A percentile compares a stretch with the other conserved stretches of the same genome.
Conservation (phyloP, 2,888 invertebrate genomes). For the Drosophila peninsularis region DNA sequence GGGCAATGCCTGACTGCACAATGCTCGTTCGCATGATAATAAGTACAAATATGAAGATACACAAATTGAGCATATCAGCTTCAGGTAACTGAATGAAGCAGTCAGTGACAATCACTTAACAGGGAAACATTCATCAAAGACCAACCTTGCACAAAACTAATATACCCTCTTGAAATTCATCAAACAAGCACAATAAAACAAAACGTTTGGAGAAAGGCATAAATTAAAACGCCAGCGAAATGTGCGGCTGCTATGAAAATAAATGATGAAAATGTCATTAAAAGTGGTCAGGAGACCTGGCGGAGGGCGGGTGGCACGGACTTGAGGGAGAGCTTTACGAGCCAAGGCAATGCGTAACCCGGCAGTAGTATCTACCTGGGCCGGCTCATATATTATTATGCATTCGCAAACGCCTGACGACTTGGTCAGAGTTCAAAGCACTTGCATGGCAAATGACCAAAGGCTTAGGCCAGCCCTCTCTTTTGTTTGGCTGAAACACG, state of each 20-base stretch:
- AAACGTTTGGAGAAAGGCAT: conserved; percentile 57
- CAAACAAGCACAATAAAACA: conserved; percentile 17
- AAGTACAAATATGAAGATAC: no score
- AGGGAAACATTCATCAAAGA: neutral
- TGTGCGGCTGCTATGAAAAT: conserved; percentile 65
- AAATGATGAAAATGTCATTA: conserved; percentile 70
- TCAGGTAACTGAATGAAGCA: neutral
- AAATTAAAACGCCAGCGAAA: conserved; percentile 53
- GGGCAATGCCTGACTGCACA: neutral
- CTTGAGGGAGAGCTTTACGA: conserved; percentile 1
- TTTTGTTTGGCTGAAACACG: conserved; percentile 68
- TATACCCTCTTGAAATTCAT: neutral
- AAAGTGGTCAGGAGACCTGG: conserved; percentile 6
- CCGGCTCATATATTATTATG: conserved; percentile 8
- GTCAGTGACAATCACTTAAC: neutral
- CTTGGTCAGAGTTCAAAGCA: conserved; percentile 60
- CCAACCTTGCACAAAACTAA: neutral
- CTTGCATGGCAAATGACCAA: conserved; percentile 70
- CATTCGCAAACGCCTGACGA: conserved; percentile 26
- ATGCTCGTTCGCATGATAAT: neutral
- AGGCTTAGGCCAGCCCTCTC: conserved; percentile 19
- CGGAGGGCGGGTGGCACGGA: neutral
- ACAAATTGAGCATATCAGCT: neutral
- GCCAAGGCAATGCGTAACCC: conserved; percentile 26
- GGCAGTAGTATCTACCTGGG: conserved; percentile 4